Percentiles rank a stretch among this genome's conserved stretches.
phyloP scores from a whole-genome alignment of 2,797 vertebrate species.

The Chromobotia macracanthus region DNA sequence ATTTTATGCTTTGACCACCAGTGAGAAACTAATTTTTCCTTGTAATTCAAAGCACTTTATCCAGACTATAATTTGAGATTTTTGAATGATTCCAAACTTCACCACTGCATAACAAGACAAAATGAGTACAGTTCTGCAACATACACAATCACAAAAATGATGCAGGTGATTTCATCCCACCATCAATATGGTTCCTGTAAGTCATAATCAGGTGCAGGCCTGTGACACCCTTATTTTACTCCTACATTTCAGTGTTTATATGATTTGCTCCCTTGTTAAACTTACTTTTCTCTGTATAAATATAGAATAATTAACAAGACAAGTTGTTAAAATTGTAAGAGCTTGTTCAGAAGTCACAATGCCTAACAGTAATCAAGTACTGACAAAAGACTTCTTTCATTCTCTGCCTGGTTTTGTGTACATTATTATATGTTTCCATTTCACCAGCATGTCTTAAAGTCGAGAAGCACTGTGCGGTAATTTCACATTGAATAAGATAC shows the following conservation, averaged over 20 bases:
- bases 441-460: conserved; percentile 70
- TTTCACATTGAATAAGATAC: conserved; percentile 74
- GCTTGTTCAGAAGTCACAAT: conserved; percentile 75
- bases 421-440: conserved; percentile 76
- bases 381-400: conserved; percentile 78
- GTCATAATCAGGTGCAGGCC: background rate
- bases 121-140: too few relatives aligned
- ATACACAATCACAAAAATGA: conserved; percentile 4
- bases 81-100: too few relatives aligned
- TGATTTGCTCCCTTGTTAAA: background rate
- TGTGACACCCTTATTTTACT: background rate
- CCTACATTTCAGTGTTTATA: conserved; percentile 8
- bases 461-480: conserved; percentile 66
- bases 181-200: conserved; percentile 1
- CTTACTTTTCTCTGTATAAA: too few relatives aligned
- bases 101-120: too few relatives aligned
- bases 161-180: conserved; percentile 6
- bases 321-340: conserved; percentile 62
- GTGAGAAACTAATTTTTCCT: conserved; percentile 1
- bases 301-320: too few relatives aligned
- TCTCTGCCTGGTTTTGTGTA: conserved; percentile 75
- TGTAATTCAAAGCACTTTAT: too few relatives aligned
- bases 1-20: conserved; percentile 8
- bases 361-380: conserved; percentile 78
- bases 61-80: too few relatives aligned